Conservation (phyloP, 2,797 vertebrate species). For the Squalus acanthias region DNA sequence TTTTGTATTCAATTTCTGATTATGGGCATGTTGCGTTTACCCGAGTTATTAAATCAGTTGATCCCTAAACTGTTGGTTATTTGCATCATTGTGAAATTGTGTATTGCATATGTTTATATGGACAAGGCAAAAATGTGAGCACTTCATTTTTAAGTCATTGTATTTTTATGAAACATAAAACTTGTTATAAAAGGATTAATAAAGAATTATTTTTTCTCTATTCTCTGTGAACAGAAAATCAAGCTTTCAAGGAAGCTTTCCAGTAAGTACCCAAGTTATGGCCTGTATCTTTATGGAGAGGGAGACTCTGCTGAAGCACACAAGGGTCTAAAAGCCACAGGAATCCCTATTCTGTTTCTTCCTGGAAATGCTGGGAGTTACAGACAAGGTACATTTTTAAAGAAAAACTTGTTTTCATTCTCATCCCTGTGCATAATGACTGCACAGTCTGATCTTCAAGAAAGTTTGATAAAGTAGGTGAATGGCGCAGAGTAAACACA, state of each 20-base stretch:
- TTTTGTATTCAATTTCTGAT: not conserved
- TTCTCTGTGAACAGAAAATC: slow-evolving; percentile 57
- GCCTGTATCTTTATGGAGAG: slow-evolving; percentile 94
- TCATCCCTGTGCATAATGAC: not conserved
- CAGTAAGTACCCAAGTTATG: slow-evolving; percentile 76
- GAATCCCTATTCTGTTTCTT: slow-evolving; percentile 91
- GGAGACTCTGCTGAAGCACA: slow-evolving; percentile 81
- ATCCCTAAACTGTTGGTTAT: not conserved
- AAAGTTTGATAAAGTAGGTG: not conserved
- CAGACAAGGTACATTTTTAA: slow-evolving; percentile 73
- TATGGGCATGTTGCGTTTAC: not conserved
- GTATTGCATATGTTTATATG: not conserved
- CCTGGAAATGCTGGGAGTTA: slow-evolving; percentile 95
- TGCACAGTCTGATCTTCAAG: not conserved
- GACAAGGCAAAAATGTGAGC: not conserved
- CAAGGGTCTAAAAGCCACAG: slow-evolving; percentile 72
- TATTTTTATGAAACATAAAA: not conserved
- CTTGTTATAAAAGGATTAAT: not conserved
- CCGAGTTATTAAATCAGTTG: not conserved
- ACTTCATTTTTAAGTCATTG: not conserved
- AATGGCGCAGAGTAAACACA: not conserved
- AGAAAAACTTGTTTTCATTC: not conserved
- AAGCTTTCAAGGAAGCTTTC: slow-evolving; percentile 76
- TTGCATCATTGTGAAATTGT: not conserved
- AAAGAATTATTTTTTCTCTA: not conserved